Percentiles rank a stretch among this genome's conserved stretches.
Conservation (phyloP, 2,797 vertebrate genomes). For the Cossypha niveicapilla region DNA sequence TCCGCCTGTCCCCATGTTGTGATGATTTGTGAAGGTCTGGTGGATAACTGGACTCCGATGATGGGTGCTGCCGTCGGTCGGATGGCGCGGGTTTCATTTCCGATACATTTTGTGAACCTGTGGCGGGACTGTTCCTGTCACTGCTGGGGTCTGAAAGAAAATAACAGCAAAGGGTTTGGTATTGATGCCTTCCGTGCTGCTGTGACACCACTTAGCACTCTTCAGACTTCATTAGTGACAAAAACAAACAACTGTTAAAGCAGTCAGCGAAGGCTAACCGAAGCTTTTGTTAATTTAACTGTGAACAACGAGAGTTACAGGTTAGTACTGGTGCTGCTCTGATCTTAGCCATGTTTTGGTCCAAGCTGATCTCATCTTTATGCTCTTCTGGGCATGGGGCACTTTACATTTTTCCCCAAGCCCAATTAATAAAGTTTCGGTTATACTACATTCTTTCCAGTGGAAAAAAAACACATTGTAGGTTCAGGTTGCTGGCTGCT, state of each 20-base stretch:
- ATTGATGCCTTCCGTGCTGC: conserved; percentile 31
- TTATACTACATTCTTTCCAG: conserved; percentile 24
- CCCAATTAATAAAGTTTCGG: background rate
- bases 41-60: conserved; percentile 87
- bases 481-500: background rate
- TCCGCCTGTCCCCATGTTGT: conserved; percentile 86
- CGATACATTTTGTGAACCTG: conserved; percentile 93
- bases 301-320: conserved; percentile 38
- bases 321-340: conserved; percentile 63
- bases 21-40: conserved; percentile 90
- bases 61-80: conserved; percentile 81
- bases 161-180: conserved; percentile 71
- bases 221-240: conserved; percentile 73
- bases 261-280: conserved; percentile 68
- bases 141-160: conserved; percentile 89
- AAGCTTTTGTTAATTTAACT: conserved; percentile 69
- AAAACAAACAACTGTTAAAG: conserved; percentile 74
- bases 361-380: conserved; percentile 29
- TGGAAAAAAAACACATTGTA: background rate
- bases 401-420: conserved; percentile 37
- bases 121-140: conserved; percentile 84
- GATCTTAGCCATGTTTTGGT: conserved; percentile 24
- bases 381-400: conserved; percentile 7
- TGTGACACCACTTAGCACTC: conserved; percentile 58
- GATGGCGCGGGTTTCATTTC: conserved; percentile 84